These are phyloP conservation scores for Eutrigla gurnardus DNA, from an alignment of 2,797 vertebrate genomes.

Conservation along the genomic window DNA sequence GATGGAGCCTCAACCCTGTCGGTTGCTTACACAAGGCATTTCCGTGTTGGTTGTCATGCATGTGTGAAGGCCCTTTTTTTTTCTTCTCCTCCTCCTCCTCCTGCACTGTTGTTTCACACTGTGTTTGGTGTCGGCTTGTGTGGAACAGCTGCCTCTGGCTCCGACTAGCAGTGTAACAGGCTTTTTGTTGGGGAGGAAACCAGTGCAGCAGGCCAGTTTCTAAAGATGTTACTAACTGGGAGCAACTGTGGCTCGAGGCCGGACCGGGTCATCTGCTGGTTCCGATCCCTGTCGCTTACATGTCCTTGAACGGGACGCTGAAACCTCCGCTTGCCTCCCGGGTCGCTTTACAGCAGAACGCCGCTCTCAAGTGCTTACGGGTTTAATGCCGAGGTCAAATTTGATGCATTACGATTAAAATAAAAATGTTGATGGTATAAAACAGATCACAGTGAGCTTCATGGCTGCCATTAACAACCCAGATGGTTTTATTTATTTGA, in stretches of 20 bases:
- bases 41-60: slow-evolving; percentile 70
- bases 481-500: neutral
- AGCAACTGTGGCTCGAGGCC: no score
- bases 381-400: neutral
- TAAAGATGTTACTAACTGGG: neutral
- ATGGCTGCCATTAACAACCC: neutral
- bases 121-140: slow-evolving; percentile 63
- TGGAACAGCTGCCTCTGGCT: slow-evolving; percentile 72
- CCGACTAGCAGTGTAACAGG: slow-evolving; percentile 46
- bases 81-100: neutral
- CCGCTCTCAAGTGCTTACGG: neutral
- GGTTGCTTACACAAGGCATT: slow-evolving; percentile 76
- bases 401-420: neutral
- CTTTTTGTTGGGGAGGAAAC: slow-evolving; percentile 22
- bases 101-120: slow-evolving; percentile 63
- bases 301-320: neutral
- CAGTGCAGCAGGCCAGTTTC: slow-evolving; percentile 3
- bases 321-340: neutral
- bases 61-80: slow-evolving; percentile 51
- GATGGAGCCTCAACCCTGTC: slow-evolving; percentile 55
- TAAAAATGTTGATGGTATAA: no score
- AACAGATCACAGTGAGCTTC: no score
- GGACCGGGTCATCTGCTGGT: neutral
- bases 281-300: neutral
- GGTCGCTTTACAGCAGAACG: neutral